These are phyloP conservation scores for Machimus atricapillus DNA, from an alignment of 2,888 invertebrate species.

Conservation along the genomic window DNA sequence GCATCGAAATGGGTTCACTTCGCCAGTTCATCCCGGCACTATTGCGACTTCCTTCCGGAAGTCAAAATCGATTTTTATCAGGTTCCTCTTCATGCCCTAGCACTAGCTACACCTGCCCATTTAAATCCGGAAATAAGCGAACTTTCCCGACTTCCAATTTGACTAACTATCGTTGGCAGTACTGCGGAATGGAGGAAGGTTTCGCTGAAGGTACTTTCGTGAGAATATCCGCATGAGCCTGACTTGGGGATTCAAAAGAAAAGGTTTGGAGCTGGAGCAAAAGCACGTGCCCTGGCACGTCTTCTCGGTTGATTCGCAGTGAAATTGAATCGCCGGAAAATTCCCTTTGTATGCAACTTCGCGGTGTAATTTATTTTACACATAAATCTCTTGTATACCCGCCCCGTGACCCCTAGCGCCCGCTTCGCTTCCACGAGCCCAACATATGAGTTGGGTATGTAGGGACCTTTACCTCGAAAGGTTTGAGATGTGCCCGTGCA, in stretches of 20 bases:
- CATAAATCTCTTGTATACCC: background rate
- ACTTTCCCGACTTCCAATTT: background rate
- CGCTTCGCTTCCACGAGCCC: background rate
- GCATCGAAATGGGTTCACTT: background rate
- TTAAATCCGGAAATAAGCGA: background rate
- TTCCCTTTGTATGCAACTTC: background rate
- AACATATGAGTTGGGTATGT: background rate
- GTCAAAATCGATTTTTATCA: background rate
- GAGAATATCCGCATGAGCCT: background rate
- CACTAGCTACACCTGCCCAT: background rate
- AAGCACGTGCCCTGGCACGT: background rate
- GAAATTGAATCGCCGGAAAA: background rate
- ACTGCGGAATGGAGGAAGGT: background rate
- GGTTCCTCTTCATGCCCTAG: background rate
- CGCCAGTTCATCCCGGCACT: background rate
- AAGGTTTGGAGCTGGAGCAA: background rate
- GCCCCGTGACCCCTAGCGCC: too few relatives aligned
- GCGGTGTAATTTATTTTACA: background rate
- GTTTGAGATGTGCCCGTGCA: background rate
- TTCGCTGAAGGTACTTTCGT: background rate
- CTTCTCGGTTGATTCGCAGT: background rate
- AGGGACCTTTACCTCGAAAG: background rate
- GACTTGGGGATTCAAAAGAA: background rate
- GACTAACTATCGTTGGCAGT: background rate
- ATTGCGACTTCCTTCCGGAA: background rate